Conservation (phyloP, 2,888 invertebrate species). For the Arge pagana region DNA sequence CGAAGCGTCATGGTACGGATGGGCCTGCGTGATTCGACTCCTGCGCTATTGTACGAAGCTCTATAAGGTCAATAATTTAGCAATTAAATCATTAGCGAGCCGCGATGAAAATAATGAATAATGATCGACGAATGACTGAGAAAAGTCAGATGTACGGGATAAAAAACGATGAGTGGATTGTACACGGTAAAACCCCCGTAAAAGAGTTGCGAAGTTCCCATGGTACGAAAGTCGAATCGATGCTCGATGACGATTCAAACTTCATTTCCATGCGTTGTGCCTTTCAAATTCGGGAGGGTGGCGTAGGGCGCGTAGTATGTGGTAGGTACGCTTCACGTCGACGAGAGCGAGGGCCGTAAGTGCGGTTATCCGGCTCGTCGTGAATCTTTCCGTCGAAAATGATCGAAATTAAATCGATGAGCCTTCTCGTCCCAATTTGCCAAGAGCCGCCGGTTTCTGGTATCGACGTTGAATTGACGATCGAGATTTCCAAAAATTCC, state of each 20-base stretch:
- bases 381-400: too few species aligned
- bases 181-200: not conserved
- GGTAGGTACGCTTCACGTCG: too few species aligned
- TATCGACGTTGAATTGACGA: too few species aligned
- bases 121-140: slow-evolving; percentile 18
- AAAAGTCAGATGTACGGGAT: not conserved
- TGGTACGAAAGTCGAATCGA: slow-evolving; percentile 7
- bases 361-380: too few species aligned
- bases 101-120: slow-evolving; percentile 18
- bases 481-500: too few species aligned
- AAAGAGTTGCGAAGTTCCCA: slow-evolving; percentile 21
- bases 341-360: too few species aligned
- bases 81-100: slow-evolving; percentile 21
- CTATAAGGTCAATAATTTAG: slow-evolving; percentile 1
- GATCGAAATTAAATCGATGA: too few species aligned
- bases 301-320: too few species aligned
- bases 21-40: slow-evolving; percentile 3
- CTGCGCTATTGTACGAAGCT: slow-evolving; percentile 1
- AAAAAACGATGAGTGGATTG: too few species aligned
- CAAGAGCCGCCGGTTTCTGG: too few species aligned
- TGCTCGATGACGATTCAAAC: slow-evolving; percentile 21
- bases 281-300: not conserved
- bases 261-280: slow-evolving; percentile 23
- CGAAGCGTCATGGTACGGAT: slow-evolving; percentile 2
- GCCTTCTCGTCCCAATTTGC: too few species aligned